Base-by-base conservation (phyloP, 2,797 vertebrate species). In the Coregonus sp. region DNA sequence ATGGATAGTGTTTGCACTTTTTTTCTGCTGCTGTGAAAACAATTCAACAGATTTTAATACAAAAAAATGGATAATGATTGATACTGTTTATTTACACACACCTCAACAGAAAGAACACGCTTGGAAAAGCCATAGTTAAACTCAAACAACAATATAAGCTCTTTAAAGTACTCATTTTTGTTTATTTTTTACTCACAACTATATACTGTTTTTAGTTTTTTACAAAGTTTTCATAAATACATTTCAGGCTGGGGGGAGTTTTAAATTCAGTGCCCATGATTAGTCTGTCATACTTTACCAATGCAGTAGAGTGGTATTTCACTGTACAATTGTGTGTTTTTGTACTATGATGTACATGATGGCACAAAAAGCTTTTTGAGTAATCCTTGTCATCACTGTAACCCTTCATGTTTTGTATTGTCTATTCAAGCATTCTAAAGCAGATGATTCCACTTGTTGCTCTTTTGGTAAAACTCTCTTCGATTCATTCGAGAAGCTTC, bases 161-260 rank as follows among this genome's bases (percentile, higher is more conserved):
- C 85, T 87, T 87, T 86, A 83, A 87, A 87, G 93, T 84, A 72
- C 66, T 84, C 77, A 80, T 82, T 81, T 69, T 82, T 78, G 82
- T 83, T 72, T 78, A 80, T 86, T 86, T 78, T 73, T 91, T 94
- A 95, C 93, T 84, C 94, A 96, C 94, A 93, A 89, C 92, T 96
- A 96, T 96, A 84, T 95, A 96, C 91, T 94, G 88, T 82, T 81
- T 78, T 85, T 78, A 50, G 84, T 77, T 88, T 84, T 92, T 91
- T 94, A 97, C 94, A 97, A 96, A 96, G 93, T 94, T 93, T 84
- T 95, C 92, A 96, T 96, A 96, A 96, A 97, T 97, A 97, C 94
- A 96, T 96, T 96, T 95, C 96, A 94, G 94, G 93, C 94, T 95
- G 94, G 94, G 56, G 56, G 94, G 92, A 91, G 89, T 93, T 85